A percentile compares a stretch with the other conserved stretches of the same genome.
Conservation (phyloP, 2,113 vertebrate genomes). For the Ophiodon elongatus region DNA sequence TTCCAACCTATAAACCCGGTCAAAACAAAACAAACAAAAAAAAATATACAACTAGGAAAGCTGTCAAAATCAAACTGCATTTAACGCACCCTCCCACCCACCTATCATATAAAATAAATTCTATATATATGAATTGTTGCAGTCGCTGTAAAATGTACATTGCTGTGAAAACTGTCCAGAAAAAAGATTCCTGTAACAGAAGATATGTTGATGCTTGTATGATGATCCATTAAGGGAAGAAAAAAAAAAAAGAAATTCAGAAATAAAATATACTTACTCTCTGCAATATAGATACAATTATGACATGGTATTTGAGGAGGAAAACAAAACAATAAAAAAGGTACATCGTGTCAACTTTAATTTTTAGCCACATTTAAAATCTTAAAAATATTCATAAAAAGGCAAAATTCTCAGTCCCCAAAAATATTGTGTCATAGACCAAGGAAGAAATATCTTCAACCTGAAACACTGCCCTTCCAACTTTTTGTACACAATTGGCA, state of each 20-base stretch:
- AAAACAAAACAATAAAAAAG: conserved; percentile 77
- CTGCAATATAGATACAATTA: conserved; percentile 83
- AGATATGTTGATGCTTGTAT: conserved; percentile 73
- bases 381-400: conserved; percentile 88
- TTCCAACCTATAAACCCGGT: conserved; percentile 52
- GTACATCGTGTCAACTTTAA: conserved; percentile 81
- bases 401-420: conserved; percentile 85
- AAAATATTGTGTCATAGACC: conserved; percentile 86
- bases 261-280: conserved; percentile 79
- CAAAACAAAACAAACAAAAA: not conserved
- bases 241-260: conserved; percentile 71
- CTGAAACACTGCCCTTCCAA: conserved; percentile 82
- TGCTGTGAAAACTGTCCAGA: conserved; percentile 85
- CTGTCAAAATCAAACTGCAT: conserved; percentile 45
- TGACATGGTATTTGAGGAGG: conserved; percentile 73
- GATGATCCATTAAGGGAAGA: conserved; percentile 42
- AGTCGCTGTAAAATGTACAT: conserved; percentile 82
- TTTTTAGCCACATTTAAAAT: conserved; percentile 86
- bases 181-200: conserved; percentile 59
- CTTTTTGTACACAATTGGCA: conserved; percentile 87
- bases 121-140: conserved; percentile 86
- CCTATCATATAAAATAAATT: conserved; percentile 87
- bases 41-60: conserved; percentile 20
- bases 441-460: conserved; percentile 84
- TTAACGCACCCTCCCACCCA: conserved; percentile 27